Base-by-base conservation (phyloP, 2,888 invertebrate genomes). In the Aleiodes alternator region DNA sequence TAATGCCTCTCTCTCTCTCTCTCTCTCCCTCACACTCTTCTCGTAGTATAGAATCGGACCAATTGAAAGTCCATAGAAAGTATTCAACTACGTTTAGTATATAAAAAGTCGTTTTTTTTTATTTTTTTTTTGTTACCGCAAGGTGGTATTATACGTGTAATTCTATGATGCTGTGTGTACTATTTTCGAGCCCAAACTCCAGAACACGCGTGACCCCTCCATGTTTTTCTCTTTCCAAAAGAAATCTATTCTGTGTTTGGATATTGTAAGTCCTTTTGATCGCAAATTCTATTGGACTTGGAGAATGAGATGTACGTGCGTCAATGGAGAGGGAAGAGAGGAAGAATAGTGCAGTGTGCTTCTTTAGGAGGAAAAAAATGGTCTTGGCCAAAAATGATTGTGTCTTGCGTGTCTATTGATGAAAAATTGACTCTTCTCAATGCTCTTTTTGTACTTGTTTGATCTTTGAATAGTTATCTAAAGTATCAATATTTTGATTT, bases 271-370 rank as follows among this genome's bases (percentile, higher is more conserved):
- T 80, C 87, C 87, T 83, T 88, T 88, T 88, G 86, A 88, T 88
- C 87, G 86, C 87, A 83, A 86, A 86, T 86, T 87, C 87, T 84
- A 88, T 88, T 85, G 84, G 82, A 77, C 80, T 56, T 64, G 55
- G 66, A 72, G 43, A 77, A 68, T 59, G 66, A 38, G 38, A 64
- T 75, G 66, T 68, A 73, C 57, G 69, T 50, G 70, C 57, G 66
- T 72, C 43, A 51, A 73, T 70, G 72, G 69, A 75, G 68, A 57
- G 70, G 72, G 55, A 48, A 59, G 55, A 38, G 61, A 38, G 73
- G 61, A 34, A 76, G 71, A 68, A 68, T 78, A 76, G 78, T 78
- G 79, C 78, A 77, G 75, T 80, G 79, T 76, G 34, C 53, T 69
- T 71, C 57, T 68, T 43, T 4, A 14, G 29, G 31, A 29, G 23